phyloP scores from a whole-genome alignment of 2,888 invertebrate species.

The Athalia cordata region DNA sequence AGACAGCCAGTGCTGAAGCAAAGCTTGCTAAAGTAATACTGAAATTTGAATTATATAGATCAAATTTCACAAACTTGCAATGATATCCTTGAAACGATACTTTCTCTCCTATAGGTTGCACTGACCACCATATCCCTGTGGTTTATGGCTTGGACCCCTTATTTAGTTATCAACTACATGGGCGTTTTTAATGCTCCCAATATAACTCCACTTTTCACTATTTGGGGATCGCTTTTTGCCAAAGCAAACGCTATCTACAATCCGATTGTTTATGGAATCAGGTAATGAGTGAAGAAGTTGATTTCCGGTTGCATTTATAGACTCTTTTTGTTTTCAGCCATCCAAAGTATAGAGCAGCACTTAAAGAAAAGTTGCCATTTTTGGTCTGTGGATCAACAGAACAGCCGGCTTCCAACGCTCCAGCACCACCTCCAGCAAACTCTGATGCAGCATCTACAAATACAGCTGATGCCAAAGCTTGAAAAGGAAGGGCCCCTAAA shows the following conservation, averaged over 20 bases:
- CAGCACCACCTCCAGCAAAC: constrained; percentile 73
- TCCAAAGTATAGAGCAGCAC: constrained; percentile 85
- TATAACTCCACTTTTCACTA: constrained; percentile 87
- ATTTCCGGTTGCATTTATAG: not conserved
- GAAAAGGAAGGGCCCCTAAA: not conserved
- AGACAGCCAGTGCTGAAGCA: constrained; percentile 76
- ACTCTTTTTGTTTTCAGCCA: constrained; percentile 76
- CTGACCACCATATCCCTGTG: constrained; percentile 79
- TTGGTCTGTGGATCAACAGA: constrained; percentile 80
- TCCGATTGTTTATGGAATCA: constrained; percentile 78
- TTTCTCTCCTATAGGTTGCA: constrained; percentile 72
- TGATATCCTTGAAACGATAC: not conserved
- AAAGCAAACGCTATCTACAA: constrained; percentile 75
- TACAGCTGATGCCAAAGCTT: constrained; percentile 50
- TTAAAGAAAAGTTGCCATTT: constrained; percentile 86
- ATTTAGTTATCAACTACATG: constrained; percentile 85
- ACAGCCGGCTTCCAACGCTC: constrained; percentile 78
- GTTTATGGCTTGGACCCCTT: constrained; percentile 82
- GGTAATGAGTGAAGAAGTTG: constrained; percentile 56
- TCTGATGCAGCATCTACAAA: constrained; percentile 53
- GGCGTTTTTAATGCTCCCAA: constrained; percentile 85
- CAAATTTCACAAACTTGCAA: not conserved
- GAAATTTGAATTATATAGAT: not conserved
- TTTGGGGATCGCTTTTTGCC: constrained; percentile 93
- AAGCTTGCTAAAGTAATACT: constrained; percentile 76